Conservation (phyloP, 1,140 invertebrate species). For the Drosophila parabipectinata region DNA sequence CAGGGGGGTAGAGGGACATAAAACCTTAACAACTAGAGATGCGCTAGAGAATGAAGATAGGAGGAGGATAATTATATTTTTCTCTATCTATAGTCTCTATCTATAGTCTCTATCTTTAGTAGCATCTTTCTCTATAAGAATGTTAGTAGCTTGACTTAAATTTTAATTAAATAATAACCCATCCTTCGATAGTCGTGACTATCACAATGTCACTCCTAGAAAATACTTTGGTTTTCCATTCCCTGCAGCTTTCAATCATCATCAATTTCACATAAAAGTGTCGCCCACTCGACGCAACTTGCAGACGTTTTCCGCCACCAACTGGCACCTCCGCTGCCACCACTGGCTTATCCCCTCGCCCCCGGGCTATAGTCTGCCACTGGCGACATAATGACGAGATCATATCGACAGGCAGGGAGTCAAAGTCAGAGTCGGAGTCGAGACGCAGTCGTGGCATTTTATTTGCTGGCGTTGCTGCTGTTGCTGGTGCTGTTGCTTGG, state of each 20-base stretch:
- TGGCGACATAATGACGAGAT: slow-evolving; percentile 70
- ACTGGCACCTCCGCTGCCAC: not conserved
- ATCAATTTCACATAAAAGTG: slow-evolving; percentile 84
- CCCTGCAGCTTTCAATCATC: slow-evolving; percentile 81
- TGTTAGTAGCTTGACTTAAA: too few relatives aligned
- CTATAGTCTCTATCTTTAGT: too few relatives aligned
- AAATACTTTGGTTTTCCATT: slow-evolving; percentile 20
- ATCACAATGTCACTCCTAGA: slow-evolving; percentile 30
- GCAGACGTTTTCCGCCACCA: slow-evolving; percentile 40
- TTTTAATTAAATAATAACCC: slow-evolving; percentile 9
- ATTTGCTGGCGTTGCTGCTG: slow-evolving; percentile 30
- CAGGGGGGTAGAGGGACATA: not conserved
- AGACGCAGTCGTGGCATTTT: slow-evolving; percentile 56
- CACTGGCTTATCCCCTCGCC: not conserved
- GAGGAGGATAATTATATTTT: too few relatives aligned
- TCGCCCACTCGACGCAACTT: slow-evolving; percentile 70
- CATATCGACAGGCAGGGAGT: slow-evolving; percentile 69
- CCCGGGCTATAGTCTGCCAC: slow-evolving; percentile 3
- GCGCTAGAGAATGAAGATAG: not conserved
- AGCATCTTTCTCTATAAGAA: too few relatives aligned
- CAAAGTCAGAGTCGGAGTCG: slow-evolving; percentile 36
- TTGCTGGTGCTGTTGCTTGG: slow-evolving; percentile 16
- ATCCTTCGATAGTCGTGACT: slow-evolving; percentile 22
- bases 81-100: too few relatives aligned
- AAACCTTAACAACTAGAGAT: slow-evolving; percentile 5